phyloP scores from a whole-genome alignment of 2,888 invertebrate genomes.

The Volucella inanis region DNA sequence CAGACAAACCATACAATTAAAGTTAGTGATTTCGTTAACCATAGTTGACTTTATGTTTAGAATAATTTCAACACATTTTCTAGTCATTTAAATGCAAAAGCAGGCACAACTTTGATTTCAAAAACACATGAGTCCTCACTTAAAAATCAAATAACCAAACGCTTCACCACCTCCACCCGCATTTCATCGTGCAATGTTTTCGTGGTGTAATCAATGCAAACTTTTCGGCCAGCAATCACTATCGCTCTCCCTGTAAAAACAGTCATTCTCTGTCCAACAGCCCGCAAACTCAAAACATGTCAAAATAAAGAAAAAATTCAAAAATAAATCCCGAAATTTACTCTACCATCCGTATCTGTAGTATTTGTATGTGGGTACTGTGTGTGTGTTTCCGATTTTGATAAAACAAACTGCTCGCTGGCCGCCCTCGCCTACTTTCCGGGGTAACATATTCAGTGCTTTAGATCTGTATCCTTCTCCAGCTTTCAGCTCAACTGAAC shows the following conservation, averaged over 20 bases:
- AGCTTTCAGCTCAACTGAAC: no score
- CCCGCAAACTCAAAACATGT: constrained; percentile 18
- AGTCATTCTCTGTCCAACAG: background rate
- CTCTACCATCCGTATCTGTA: constrained; percentile 8
- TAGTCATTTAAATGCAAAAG: background rate
- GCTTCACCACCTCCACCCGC: constrained; percentile 37
- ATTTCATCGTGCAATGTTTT: constrained; percentile 5
- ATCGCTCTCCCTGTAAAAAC: background rate
- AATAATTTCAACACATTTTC: background rate
- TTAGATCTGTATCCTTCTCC: no score
- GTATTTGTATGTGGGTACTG: background rate
- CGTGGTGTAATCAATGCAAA: constrained; percentile 35
- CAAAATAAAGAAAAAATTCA: background rate
- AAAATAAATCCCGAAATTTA: constrained; percentile 45
- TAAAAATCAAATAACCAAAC: constrained; percentile 14
- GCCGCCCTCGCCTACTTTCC: background rate
- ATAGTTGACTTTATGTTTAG: background rate
- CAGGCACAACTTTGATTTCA: background rate
- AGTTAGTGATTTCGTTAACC: no score
- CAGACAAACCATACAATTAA: no score
- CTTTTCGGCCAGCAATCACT: constrained; percentile 30
- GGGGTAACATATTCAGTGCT: constrained; percentile 27
- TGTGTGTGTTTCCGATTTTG: constrained; percentile 56
- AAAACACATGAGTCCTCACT: background rate
- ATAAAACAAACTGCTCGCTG: constrained; percentile 54